Percentiles rank a stretch among this genome's conserved stretches.
Evolutionary conservation across 53 echinoderm and acorn worm species (phyloP).

Genomic region (Crossaster papposus): DNA sequence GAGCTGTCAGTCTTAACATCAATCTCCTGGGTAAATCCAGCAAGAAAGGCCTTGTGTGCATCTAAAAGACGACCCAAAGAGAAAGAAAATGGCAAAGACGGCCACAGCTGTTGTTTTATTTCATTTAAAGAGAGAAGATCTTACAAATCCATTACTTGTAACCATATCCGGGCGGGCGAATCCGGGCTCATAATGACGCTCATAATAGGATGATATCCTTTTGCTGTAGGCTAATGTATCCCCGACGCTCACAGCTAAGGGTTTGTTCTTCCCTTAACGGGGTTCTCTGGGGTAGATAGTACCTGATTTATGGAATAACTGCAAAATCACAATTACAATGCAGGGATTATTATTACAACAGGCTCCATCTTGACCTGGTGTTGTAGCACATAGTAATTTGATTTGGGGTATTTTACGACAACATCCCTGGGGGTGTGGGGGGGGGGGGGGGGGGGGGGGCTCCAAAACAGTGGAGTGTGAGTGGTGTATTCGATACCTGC

Average conservation of each 20-base stretch:
- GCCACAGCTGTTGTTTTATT: conserved; percentile 50
- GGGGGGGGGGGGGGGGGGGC: not conserved
- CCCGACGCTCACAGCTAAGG: not conserved
- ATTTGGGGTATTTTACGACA: conserved; percentile 11
- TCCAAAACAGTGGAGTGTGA: not conserved
- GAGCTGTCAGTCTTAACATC: conserved; percentile 22
- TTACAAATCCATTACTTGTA: conserved; percentile 54
- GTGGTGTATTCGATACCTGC: not conserved
- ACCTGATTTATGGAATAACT: conserved; percentile 44
- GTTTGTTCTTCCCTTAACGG: not conserved
- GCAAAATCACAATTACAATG: conserved; percentile 44
- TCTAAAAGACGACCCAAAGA: not conserved
- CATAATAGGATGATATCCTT: conserved; percentile 41
- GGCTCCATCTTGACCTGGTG: not conserved
- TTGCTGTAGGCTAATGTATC: conserved; percentile 10
- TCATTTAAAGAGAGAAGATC: conserved; percentile 47
- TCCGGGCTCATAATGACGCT: conserved; percentile 20
- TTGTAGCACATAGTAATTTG: conserved; percentile 45
- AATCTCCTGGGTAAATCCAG: not conserved
- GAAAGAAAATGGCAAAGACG: not conserved
- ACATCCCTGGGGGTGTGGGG: not conserved
- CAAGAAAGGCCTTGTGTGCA: too few relatives aligned
- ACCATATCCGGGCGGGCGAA: conserved; percentile 27
- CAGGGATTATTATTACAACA: conserved; percentile 26
- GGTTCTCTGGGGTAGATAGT: not conserved